Conservation (phyloP, 2,797 vertebrate genomes). For the Menidia menidia region DNA sequence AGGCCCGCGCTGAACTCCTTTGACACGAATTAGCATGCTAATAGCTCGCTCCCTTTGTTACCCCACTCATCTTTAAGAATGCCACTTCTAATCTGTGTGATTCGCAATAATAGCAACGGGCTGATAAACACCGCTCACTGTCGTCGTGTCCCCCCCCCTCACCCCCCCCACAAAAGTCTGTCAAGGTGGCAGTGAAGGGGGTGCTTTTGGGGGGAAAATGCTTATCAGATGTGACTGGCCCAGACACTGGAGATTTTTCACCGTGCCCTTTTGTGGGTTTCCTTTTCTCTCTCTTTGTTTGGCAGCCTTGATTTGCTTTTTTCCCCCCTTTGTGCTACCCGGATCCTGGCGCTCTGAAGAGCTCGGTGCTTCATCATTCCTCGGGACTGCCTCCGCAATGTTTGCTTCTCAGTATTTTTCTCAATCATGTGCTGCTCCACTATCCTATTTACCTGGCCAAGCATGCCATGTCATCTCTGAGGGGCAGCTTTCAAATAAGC, state of each 20-base stretch:
- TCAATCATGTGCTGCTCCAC: background rate
- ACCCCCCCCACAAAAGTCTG: constrained; percentile 26
- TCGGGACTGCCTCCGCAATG: constrained; percentile 6
- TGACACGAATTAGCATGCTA: constrained; percentile 78
- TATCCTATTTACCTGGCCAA: constrained; percentile 3
- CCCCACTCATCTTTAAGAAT: constrained; percentile 70
- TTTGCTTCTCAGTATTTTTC: constrained; percentile 14
- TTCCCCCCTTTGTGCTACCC: background rate
- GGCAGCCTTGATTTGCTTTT: constrained; percentile 10
- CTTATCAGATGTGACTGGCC: constrained; percentile 65
- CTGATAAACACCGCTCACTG: constrained; percentile 68
- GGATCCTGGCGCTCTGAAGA: background rate
- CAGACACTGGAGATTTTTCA: constrained; percentile 34
- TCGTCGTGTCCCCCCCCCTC: constrained; percentile 48
- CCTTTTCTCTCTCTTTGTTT: constrained; percentile 26
- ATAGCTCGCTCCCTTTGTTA: constrained; percentile 73
- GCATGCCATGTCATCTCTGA: constrained; percentile 16
- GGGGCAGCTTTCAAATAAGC: constrained; percentile 17
- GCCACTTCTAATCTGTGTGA: constrained; percentile 76
- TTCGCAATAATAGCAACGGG: constrained; percentile 67
- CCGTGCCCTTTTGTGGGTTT: constrained; percentile 38
- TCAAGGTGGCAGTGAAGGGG: constrained; percentile 28
- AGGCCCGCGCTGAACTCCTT: constrained; percentile 69
- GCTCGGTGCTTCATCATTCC: constrained; percentile 26
- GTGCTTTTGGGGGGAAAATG: constrained; percentile 45